Percentiles rank a stretch among this genome's conserved stretches.
Evolutionary conservation across 2,113 vertebrate genomes (phyloP).

Genomic region (Caloenas nicobarica): DNA sequence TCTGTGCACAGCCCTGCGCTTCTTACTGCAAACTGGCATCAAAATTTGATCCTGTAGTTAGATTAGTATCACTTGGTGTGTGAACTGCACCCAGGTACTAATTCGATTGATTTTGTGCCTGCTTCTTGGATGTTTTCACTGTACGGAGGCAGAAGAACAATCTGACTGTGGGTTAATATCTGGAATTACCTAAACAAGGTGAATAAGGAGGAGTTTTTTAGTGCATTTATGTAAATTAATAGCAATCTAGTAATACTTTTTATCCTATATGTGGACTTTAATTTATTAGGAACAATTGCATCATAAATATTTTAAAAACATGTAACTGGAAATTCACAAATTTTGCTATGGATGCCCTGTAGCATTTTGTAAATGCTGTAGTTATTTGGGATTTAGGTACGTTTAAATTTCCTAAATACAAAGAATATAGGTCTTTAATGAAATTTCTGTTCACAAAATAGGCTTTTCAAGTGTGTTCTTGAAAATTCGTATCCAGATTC

Average conservation of each 20-base stretch:
- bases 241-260: background rate
- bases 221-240: background rate
- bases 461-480: background rate
- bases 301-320: background rate
- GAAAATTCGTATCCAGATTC: background rate
- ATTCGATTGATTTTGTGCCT: rapidly evolving
- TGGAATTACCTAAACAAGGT: background rate
- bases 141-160: background rate
- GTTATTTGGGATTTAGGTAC: background rate
- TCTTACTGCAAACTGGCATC: background rate
- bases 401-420: background rate
- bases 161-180: background rate
- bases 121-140: background rate
- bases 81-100: background rate
- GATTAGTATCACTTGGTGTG: background rate
- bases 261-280: background rate
- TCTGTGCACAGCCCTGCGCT: background rate
- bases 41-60: background rate
- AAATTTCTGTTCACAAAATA: background rate
- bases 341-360: background rate
- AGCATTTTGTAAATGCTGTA: background rate
- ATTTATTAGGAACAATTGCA: background rate
- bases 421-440: background rate
- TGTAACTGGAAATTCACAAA: background rate
- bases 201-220: background rate